Conservation (phyloP, 1,140 invertebrate genomes). For the Pteromalus puparum region DNA sequence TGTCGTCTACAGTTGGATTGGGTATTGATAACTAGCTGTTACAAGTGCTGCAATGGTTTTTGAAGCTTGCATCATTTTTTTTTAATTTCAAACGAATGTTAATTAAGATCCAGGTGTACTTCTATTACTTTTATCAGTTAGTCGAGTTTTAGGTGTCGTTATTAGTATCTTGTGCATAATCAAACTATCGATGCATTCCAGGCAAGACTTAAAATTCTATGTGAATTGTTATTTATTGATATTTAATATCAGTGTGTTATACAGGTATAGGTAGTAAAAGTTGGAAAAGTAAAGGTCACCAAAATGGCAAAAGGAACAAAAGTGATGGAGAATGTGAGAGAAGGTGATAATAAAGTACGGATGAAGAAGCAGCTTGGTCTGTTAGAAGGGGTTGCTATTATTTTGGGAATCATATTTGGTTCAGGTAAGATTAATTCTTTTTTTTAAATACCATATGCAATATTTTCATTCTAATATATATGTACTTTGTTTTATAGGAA, state of each 20-base stretch:
- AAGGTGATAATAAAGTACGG: constrained; percentile 77
- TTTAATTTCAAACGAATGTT: neutral
- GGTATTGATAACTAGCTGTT: no score
- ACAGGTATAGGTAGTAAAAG: neutral
- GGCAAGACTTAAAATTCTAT: neutral
- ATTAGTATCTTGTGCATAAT: neutral
- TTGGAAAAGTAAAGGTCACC: neutral
- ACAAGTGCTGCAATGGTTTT: neutral
- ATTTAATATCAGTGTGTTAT: neutral
- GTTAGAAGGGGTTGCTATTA: constrained; percentile 90
- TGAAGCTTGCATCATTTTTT: neutral
- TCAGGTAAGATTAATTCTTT: constrained; percentile 77
- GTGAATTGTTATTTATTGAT: neutral
- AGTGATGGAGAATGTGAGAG: constrained; percentile 11
- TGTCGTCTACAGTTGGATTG: no score
- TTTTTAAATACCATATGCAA: neutral
- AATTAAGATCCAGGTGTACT: neutral
- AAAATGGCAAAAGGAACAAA: constrained; percentile 39
- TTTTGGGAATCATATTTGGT: constrained; percentile 92
- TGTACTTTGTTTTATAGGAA: constrained; percentile 73
- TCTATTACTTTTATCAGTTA: neutral
- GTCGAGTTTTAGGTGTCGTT: neutral
- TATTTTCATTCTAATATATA: constrained; percentile 25
- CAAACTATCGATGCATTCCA: neutral
- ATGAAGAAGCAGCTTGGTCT: constrained; percentile 89